Base-by-base conservation (phyloP, 2,113 vertebrate species). In the Azemiops feae region DNA sequence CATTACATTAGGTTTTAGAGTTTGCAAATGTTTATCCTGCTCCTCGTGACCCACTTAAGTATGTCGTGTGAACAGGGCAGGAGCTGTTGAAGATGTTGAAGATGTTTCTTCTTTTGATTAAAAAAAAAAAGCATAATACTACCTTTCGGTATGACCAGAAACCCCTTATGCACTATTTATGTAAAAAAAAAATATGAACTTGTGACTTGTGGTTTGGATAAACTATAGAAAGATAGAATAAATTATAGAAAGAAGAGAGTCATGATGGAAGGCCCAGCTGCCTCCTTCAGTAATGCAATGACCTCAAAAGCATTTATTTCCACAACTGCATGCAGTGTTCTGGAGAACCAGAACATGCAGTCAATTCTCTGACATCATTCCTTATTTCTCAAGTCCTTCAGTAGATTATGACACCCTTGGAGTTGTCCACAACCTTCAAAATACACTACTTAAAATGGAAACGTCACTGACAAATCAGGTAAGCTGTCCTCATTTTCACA, bases 401-500 rank as follows among this genome's bases (percentile, higher is more conserved):
- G 6, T n/a, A 23, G 11, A 1, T 4, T 9, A 5, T 9, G 22
- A 50, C 60, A 88, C 8, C 1, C 43, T n/a, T 34, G 16, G 57
- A 22, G 5, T 47, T 1, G 23, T 88, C 86, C 47, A 2, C n/a
- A 6, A 10, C 4, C 11, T 64, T 12, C 39, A 34, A 34, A 5
- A 2, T 45, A 34, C 3, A 1, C 16, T 23, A n/a, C 87, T 85
- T 45, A 85, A 27, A 34, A 93, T 55, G 89, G 27, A 85, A 60
- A 89, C 6, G 54, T 52, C 30, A 52, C 60, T 52, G 20, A 74
- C 16, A 69, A 30, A 81, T 30, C 91, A 74, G 27, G 47, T 20
- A 27, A 69, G 0, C 30, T 57, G 2, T 0, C 30, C 34, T 1
- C 69, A 64, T 87, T 55, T 0, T 0, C 55, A 85, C 88, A 18